A percentile compares a stretch with the other conserved stretches of the same genome.
These are phyloP conservation scores for Meriones psammophilus DNA, from an alignment of 2,797 vertebrate genomes.

Conservation along the genomic window DNA sequence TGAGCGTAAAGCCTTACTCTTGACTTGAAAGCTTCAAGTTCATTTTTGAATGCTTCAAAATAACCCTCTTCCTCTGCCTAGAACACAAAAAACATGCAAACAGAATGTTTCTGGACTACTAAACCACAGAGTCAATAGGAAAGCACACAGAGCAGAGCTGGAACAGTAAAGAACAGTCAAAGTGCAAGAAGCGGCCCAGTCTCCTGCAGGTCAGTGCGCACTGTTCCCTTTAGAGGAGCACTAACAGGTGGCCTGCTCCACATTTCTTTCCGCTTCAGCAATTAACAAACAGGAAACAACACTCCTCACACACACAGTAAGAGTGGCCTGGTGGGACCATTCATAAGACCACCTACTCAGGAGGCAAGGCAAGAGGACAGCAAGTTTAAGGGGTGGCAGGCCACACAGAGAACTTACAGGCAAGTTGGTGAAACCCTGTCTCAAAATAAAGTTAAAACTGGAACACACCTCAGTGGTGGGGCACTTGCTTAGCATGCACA, in stretches of 20 bases:
- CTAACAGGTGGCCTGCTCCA: background rate
- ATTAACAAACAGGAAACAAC: conserved; percentile 1
- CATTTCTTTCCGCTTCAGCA: conserved; percentile 43
- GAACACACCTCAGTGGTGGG: background rate
- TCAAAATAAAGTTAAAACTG: background rate
- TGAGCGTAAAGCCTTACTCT: conserved; percentile 92
- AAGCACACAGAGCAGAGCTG: conserved; percentile 2
- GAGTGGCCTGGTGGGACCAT: background rate
- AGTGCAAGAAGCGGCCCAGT: background rate
- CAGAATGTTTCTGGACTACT: conserved; percentile 53
- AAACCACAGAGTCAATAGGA: conserved; percentile 40
- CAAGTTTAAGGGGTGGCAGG: background rate
- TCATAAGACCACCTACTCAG: background rate
- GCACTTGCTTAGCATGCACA: background rate
- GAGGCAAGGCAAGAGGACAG: background rate
- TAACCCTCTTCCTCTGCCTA: conserved; percentile 96
- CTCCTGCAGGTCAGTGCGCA: conserved; percentile 3
- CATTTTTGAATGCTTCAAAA: conserved; percentile 96
- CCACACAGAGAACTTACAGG: background rate
- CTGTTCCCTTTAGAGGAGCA: conserved; percentile 7
- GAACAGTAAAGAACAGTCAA: background rate
- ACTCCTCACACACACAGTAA: background rate
- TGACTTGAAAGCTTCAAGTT: conserved; percentile 96
- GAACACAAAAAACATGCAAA: conserved; percentile 64
- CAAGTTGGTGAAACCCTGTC: background rate